Evolutionary conservation across 1,140 invertebrate genomes (phyloP), one percentile per base, ranked within the genome.

Genomic region (Heliconius himera): DNA sequence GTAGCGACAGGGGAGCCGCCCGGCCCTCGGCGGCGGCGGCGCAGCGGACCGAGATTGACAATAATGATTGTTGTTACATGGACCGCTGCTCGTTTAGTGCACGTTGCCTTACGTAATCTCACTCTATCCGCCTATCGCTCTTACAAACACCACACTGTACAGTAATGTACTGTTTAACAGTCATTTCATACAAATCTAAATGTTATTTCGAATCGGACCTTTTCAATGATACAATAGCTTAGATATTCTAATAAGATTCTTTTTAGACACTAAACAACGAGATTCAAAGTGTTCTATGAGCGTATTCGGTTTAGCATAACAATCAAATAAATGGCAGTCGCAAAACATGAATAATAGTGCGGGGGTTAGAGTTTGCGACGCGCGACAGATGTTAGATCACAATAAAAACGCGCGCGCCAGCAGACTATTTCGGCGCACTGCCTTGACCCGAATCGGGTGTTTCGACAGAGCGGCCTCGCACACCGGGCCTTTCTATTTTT

Each of bases 401-500:
- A 93, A 94, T 93, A 94, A 94, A 94, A 94, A 93, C 88, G 86
- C 90, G 88, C 91, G 90, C 91, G 89, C 90, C 89, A 92, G 86
- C 88, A 88, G 87, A 94, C 89, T 94, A 94, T 94, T 94, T 94
- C 93, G 93, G 93, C 91, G 87, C 88, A 85, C 91, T 94, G 93
- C 93, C 93, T 94, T 94, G 93, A 94, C 93, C 93, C 84, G 90
- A 92, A 93, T 94, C 87, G 88, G 89, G 85, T 91, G 87, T 94
- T 94, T 94, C 93, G 90, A 92, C 93, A 94, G 89, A 93, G 85
- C 91, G 93, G 89, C 93, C 93, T 94, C 93, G 93, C 88, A 92
- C 89, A 93, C 91, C 91, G 91, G 93, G 91, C 93, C 93, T 94
- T 94, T 94, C 93, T 94, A 94, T 94, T 94, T 94, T 94, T 94